Percentiles rank a stretch among this genome's conserved stretches.
Evolutionary conservation across 2,888 invertebrate genomes (phyloP).

Genomic region (Zelleria hepariella): DNA sequence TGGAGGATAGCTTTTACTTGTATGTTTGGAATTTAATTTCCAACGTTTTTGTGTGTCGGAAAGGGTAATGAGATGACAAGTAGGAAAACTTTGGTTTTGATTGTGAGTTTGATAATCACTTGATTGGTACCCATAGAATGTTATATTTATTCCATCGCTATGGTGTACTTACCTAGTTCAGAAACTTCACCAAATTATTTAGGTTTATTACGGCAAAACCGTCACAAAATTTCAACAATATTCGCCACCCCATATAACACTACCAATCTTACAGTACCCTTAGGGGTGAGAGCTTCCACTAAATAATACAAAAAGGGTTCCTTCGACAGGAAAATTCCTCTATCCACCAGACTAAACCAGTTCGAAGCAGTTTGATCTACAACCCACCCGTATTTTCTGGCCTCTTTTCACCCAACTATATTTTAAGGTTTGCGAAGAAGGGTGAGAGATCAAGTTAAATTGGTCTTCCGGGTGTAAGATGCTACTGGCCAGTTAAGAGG

Average conservation of each 20-base stretch:
- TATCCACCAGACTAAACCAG: slow-evolving; percentile 8
- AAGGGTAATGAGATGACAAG: too few species aligned
- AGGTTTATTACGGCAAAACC: too few species aligned
- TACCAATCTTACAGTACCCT: slow-evolving; percentile 17
- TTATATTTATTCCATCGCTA: too few species aligned
- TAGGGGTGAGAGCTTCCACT: slow-evolving; percentile 26
- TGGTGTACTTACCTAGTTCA: too few species aligned
- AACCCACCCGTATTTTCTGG: neutral
- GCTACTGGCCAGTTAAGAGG: slow-evolving; percentile 42
- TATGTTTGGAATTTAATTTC: too few species aligned
- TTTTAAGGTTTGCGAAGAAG: neutral
- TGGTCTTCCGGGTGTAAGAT: slow-evolving; percentile 3
- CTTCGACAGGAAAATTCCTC: slow-evolving; percentile 23
- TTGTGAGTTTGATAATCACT: too few species aligned
- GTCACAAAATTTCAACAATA: neutral
- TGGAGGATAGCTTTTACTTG: neutral
- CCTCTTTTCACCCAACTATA: neutral
- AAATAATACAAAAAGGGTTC: slow-evolving; percentile 29
- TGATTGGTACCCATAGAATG: too few species aligned
- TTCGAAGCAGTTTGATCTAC: slow-evolving; percentile 7
- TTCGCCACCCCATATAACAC: slow-evolving; percentile 18
- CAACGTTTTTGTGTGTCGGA: too few species aligned
- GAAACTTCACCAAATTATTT: too few species aligned
- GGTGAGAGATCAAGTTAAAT: neutral
- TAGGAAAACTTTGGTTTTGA: too few species aligned